These are phyloP conservation scores for Danio kyathit DNA, from an alignment of 2,797 vertebrate genomes.

Conservation along the genomic window DNA sequence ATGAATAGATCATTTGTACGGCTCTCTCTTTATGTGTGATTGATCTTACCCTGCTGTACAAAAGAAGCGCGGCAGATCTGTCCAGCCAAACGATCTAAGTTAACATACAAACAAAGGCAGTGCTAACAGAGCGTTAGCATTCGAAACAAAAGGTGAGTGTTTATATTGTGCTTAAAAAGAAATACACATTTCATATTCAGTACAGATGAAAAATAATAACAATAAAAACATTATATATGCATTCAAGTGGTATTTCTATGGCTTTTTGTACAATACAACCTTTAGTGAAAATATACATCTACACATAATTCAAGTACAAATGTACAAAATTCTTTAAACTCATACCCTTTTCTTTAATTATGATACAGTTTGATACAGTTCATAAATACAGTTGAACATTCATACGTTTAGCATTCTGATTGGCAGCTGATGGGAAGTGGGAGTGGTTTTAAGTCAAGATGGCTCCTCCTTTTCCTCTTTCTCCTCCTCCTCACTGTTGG, in stretches of 20 bases:
- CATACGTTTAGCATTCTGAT: slow-evolving; percentile 76
- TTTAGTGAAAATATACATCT: slow-evolving; percentile 93
- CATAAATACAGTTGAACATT: slow-evolving; percentile 87
- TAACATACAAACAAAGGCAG: slow-evolving; percentile 68
- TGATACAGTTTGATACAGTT: slow-evolving; percentile 90
- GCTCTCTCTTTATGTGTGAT: neutral
- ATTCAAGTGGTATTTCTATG: slow-evolving; percentile 87
- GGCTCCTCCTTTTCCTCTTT: slow-evolving; percentile 76
- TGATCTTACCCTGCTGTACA: slow-evolving; percentile 15
- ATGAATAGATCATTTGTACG: slow-evolving; percentile 13
- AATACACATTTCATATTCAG: slow-evolving; percentile 78
- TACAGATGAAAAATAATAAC: slow-evolving; percentile 70
- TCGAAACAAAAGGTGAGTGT: slow-evolving; percentile 61
- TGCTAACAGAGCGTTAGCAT: slow-evolving; percentile 73
- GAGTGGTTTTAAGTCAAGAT: slow-evolving; percentile 83
- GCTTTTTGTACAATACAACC: slow-evolving; percentile 90
- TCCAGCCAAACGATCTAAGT: slow-evolving; percentile 68
- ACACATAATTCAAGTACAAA: slow-evolving; percentile 93
- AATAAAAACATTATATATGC: slow-evolving; percentile 82
- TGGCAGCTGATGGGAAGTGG: slow-evolving; percentile 64
- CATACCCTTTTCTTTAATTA: slow-evolving; percentile 87
- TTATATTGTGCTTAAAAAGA: slow-evolving; percentile 81
- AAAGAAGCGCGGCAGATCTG: slow-evolving; percentile 66
- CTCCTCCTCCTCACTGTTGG: slow-evolving; percentile 84
- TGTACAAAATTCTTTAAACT: slow-evolving; percentile 92